Evolutionary conservation across 2,888 invertebrate species (phyloP).

Genomic region (Hemithea aestivaria): DNA sequence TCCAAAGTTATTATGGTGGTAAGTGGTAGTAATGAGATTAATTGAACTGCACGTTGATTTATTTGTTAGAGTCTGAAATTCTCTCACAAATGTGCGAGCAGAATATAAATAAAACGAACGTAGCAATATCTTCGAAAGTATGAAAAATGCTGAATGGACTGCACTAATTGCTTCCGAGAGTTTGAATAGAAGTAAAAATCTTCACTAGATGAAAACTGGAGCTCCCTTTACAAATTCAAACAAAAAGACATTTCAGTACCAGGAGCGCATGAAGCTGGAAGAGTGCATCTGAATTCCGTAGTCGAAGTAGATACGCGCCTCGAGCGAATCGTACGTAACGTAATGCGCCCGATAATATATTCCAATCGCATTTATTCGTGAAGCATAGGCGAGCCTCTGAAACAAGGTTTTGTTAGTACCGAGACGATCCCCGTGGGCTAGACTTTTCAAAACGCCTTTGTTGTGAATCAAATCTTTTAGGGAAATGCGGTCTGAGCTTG

Average conservation of each 20-base stretch:
- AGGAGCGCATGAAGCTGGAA: constrained; percentile 52
- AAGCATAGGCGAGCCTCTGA: constrained; percentile 63
- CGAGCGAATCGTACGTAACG: constrained; percentile 67
- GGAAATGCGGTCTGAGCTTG: constrained; percentile 24
- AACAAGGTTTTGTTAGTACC: constrained; percentile 65
- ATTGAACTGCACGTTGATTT: too few species aligned
- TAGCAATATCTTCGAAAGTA: constrained; percentile 3
- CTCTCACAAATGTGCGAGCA: too few species aligned
- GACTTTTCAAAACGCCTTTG: constrained; percentile 45
- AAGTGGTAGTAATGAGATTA: too few species aligned
- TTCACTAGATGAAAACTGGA: constrained; percentile 14
- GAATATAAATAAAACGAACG: too few species aligned
- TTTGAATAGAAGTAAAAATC: constrained; percentile 20
- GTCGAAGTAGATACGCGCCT: constrained; percentile 58
- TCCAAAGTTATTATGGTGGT: too few species aligned
- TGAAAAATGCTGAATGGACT: constrained; percentile 4
- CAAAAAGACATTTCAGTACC: constrained; percentile 33
- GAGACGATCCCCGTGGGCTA: constrained; percentile 58
- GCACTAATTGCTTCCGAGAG: constrained; percentile 16
- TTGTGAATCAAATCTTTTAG: constrained; percentile 29
- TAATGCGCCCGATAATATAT: constrained; percentile 75
- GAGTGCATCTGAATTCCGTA: constrained; percentile 61
- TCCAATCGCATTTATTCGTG: constrained; percentile 70
- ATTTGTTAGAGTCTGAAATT: too few species aligned
- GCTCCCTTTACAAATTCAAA: constrained; percentile 16